phyloP scores from a whole-genome alignment of 2,797 vertebrate genomes.

The Helicolenus hilgendorfi region DNA sequence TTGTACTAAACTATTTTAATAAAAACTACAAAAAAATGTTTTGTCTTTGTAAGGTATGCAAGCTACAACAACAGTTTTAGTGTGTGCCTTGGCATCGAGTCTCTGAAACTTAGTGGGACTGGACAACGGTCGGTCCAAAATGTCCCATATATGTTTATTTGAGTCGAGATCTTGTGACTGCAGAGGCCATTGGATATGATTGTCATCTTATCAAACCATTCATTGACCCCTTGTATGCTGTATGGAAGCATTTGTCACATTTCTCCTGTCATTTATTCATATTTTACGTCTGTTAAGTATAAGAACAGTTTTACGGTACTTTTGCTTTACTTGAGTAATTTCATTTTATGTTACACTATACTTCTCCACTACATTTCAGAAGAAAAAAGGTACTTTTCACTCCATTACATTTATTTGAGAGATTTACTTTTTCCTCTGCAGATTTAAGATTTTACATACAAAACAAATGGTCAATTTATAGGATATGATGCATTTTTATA shows the following conservation, averaged over 20 bases:
- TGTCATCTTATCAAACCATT: neutral
- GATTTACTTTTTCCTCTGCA: neutral
- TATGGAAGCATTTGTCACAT: neutral
- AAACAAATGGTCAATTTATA: no score
- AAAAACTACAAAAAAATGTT: neutral
- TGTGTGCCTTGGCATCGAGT: neutral
- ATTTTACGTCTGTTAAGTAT: neutral
- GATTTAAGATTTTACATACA: neutral
- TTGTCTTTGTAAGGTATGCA: neutral
- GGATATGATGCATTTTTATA: neutral
- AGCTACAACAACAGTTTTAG: neutral
- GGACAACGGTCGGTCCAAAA: neutral
- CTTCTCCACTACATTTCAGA: no score
- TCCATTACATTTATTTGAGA: neutral
- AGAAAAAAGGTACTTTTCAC: no score
- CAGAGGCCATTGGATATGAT: neutral
- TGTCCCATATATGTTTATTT: neutral
- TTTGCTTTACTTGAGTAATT: neutral
- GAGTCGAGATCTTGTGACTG: neutral
- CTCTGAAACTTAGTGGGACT: neutral
- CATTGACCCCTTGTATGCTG: neutral
- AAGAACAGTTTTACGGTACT: neutral
- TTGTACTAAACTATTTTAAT: conserved; percentile 67
- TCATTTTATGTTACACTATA: no score
- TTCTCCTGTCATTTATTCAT: neutral